Percentiles rank a stretch among this genome's conserved stretches.
Conservation (phyloP, 2,113 vertebrate species). For the Taurulus bubalis region DNA sequence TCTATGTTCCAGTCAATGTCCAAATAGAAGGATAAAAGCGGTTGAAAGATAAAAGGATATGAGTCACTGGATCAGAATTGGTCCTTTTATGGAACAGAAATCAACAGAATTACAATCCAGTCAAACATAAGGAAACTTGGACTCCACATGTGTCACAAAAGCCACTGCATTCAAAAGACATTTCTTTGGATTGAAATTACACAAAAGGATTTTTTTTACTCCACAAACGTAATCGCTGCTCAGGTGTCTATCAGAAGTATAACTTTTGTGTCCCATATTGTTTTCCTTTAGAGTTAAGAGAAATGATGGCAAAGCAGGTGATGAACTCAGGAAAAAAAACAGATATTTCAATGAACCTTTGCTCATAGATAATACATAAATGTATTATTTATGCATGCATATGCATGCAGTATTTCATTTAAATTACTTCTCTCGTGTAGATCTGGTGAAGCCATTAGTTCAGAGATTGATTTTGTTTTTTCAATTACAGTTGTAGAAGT, state of each 20-base stretch:
- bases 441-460: constrained; percentile 33
- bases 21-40: too few relatives aligned
- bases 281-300: not conserved
- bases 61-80: constrained; percentile 55
- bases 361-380: too few relatives aligned
- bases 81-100: constrained; percentile 50
- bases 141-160: constrained; percentile 38
- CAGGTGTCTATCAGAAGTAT: not conserved
- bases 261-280: not conserved
- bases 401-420: constrained; percentile 51
- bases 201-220: constrained; percentile 11
- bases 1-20: constrained; percentile 45
- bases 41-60: constrained; percentile 67
- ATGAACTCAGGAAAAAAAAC: not conserved
- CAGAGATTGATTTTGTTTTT: constrained; percentile 36
- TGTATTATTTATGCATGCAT: too few relatives aligned
- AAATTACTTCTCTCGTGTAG: constrained; percentile 14
- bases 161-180: constrained; percentile 40
- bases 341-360: too few relatives aligned
- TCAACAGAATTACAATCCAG: constrained; percentile 62
- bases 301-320: not conserved
- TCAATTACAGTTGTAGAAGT: constrained; percentile 20
- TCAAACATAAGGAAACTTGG: constrained; percentile 14
- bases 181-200: constrained; percentile 14
- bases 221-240: constrained; percentile 15